Evolutionary conservation across 2,888 invertebrate genomes (phyloP).

Genomic region (Metalampra italica): DNA sequence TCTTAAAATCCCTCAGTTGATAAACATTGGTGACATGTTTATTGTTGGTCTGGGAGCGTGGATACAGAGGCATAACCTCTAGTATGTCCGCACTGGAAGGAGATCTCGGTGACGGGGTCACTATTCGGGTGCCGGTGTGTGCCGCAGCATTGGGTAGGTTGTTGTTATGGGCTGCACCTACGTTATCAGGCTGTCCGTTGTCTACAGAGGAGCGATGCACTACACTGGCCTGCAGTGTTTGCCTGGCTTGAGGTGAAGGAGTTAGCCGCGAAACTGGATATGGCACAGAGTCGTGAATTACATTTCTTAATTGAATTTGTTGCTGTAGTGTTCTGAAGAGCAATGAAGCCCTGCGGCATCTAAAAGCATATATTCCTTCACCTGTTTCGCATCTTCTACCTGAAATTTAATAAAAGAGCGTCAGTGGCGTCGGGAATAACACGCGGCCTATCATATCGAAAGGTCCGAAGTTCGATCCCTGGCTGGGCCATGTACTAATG

Average conservation of each 20-base stretch:
- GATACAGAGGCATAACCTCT: slow-evolving; percentile 75
- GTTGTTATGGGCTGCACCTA: slow-evolving; percentile 33
- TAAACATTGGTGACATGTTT: slow-evolving; percentile 76
- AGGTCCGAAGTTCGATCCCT: no score
- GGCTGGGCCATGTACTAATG: no score
- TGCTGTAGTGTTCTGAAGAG: slow-evolving; percentile 93
- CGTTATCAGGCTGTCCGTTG: slow-evolving; percentile 54
- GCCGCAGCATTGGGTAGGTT: slow-evolving; percentile 38
- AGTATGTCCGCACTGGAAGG: slow-evolving; percentile 76
- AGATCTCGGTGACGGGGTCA: slow-evolving; percentile 64
- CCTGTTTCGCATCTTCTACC: slow-evolving; percentile 92
- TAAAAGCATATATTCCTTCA: slow-evolving; percentile 96
- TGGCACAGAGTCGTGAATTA: slow-evolving; percentile 55
- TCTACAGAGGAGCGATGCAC: slow-evolving; percentile 67
- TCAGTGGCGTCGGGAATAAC: no score
- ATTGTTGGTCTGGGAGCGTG: slow-evolving; percentile 49
- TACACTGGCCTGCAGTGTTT: slow-evolving; percentile 63
- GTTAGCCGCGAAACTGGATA: slow-evolving; percentile 58
- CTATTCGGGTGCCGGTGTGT: slow-evolving; percentile 32
- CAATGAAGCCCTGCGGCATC: slow-evolving; percentile 90
- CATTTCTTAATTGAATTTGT: slow-evolving; percentile 85
- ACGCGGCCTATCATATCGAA: no score
- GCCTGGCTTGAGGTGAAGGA: slow-evolving; percentile 56
- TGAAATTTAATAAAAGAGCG: slow-evolving; percentile 46
- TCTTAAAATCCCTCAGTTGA: slow-evolving; percentile 75